Conservation (phyloP, 2,888 invertebrate genomes). For the Erebia aethiops region DNA sequence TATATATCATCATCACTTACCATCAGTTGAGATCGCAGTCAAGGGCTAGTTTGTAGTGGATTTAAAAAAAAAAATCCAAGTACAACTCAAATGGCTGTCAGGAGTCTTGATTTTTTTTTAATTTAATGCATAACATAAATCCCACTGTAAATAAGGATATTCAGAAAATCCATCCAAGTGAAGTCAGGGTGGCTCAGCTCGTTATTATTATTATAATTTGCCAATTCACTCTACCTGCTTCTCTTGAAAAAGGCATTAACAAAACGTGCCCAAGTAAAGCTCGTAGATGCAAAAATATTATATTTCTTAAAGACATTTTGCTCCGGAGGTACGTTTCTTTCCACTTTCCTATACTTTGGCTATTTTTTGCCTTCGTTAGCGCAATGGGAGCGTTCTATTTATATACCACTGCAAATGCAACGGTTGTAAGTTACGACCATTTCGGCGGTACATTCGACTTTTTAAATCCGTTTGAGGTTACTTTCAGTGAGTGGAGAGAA, state of each 20-base stretch:
- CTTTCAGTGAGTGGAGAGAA: background rate
- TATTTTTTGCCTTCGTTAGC: conserved; percentile 40
- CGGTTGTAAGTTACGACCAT: conserved; percentile 25
- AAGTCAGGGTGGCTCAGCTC: background rate
- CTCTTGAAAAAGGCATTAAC: background rate
- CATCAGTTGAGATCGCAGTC: too few relatives aligned
- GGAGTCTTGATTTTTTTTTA: too few relatives aligned
- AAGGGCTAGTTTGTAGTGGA: too few relatives aligned
- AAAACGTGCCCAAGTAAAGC: background rate
- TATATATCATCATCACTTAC: too few relatives aligned
- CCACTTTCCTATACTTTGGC: conserved; percentile 41
- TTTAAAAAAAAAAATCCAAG: too few relatives aligned
- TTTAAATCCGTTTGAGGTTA: conserved; percentile 17
- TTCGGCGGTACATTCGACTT: conserved; percentile 30
- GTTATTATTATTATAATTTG: background rate
- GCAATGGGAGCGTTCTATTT: conserved; percentile 35
- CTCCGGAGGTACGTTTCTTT: conserved; percentile 14
- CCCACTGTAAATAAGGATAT: too few relatives aligned
- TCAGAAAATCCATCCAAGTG: too few relatives aligned
- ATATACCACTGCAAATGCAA: conserved; percentile 33
- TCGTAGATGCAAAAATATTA: conserved; percentile 11
- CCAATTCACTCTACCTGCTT: background rate
- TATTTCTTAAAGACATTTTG: conserved; percentile 10
- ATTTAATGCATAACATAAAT: too few relatives aligned
- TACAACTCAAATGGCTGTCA: too few relatives aligned